These are phyloP conservation scores for Theodoxus fluviatilis DNA, from an alignment of 2,888 invertebrate genomes.

Conservation along the genomic window DNA sequence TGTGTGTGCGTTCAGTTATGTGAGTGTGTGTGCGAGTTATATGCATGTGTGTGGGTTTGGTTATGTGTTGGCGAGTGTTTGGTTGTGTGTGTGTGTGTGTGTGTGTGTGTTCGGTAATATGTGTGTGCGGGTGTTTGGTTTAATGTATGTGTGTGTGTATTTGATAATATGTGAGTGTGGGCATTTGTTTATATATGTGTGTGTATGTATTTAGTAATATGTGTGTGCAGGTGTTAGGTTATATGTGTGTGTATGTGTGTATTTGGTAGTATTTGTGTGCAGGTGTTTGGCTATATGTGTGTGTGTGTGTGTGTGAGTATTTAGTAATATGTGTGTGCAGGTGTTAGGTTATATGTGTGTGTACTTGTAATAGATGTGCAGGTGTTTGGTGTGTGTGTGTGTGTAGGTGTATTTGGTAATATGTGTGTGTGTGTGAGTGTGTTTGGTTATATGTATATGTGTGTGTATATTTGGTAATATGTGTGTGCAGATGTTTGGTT, in stretches of 20 bases:
- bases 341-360: too few species aligned
- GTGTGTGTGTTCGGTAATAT: background rate
- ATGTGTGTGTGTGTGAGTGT: too few species aligned
- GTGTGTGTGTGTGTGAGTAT: too few species aligned
- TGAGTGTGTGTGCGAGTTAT: background rate
- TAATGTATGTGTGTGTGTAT: background rate
- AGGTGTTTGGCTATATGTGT: too few species aligned
- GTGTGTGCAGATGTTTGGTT: too few species aligned
- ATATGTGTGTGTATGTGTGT: background rate
- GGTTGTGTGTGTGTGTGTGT: constrained; percentile 1
- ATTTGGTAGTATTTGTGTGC: background rate
- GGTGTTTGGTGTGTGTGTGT: too few species aligned
- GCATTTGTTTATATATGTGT: background rate
- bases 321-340: too few species aligned
- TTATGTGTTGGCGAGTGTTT: background rate
- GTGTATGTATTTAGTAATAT: background rate
- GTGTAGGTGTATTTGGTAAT: too few species aligned
- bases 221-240: background rate
- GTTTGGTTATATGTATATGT: too few species aligned
- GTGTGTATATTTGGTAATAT: too few species aligned
- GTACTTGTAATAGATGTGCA: too few species aligned
- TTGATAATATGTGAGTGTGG: background rate
- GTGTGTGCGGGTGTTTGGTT: background rate
- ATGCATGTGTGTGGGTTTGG: background rate
- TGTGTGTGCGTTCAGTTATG: background rate